A percentile compares a stretch with the other conserved stretches of the same genome.
These are phyloP conservation scores for Gallinago nigripennis DNA, from an alignment of 2,797 vertebrate species.

Conservation along the genomic window DNA sequence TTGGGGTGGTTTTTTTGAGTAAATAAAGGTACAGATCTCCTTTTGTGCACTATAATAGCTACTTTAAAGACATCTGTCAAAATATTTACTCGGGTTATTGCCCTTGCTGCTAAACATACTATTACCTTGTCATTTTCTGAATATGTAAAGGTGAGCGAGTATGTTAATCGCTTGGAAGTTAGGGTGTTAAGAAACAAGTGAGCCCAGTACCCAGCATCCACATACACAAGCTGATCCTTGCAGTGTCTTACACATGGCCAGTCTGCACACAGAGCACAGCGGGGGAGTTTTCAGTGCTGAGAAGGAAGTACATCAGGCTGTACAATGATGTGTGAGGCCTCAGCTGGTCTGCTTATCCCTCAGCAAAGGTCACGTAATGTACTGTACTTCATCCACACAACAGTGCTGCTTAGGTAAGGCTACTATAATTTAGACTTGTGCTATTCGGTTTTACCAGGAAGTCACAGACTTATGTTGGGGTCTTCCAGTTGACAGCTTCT, in stretches of 20 bases:
- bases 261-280: not conserved
- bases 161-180: not conserved
- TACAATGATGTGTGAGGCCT: not conserved
- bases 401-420: not conserved
- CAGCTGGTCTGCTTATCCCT: not conserved
- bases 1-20: rapidly evolving
- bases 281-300: not conserved
- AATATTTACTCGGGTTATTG: not conserved
- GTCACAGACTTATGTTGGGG: not conserved
- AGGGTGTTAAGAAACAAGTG: not conserved
- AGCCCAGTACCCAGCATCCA: not conserved
- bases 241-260: not conserved
- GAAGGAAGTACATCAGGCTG: not conserved
- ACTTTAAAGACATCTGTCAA: not conserved
- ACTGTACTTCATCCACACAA: not conserved
- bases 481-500: not conserved
- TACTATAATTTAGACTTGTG: not conserved
- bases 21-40: not conserved
- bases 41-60: not conserved
- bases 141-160: not conserved
- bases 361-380: not conserved
- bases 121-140: not conserved
- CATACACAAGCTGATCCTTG: not conserved
- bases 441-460: not conserved
- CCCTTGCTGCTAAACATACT: not conserved